Evolutionary conservation across 2,113 vertebrate genomes (phyloP), one percentile per base, ranked within the genome.

Genomic region (Bubo bubo): DNA sequence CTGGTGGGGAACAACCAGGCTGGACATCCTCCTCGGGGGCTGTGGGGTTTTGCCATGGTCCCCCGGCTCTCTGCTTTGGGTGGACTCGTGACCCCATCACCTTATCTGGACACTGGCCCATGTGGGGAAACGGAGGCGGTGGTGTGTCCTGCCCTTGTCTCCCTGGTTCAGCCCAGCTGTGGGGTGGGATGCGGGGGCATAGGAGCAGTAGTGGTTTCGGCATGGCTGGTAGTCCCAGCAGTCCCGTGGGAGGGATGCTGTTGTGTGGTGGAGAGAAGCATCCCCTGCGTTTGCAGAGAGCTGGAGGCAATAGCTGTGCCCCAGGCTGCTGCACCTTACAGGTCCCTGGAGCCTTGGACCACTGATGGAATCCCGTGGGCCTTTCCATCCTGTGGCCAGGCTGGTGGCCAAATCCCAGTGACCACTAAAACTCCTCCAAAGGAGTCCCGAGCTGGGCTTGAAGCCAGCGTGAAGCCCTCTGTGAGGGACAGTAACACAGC

Each of bases 1-100:
- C 24, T 50, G 2, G 8, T 6, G 35, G 28, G 81, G 32, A 73
- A 18, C 2, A 35, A 10, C 67, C 8, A 3, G 49, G 41, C 18
- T 59, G 76, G 45, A 2, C 1, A 5, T 66, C 6, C 21, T 41
- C 34, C 43, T 4, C 0, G 0, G 52, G 24, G 8, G 4, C 35
- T 85, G 37, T 0, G 6, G 30, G 10, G 8, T 43, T 66, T 81
- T 66, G 43, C 56, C 1, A 2, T 47, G 27, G 37, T 75, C 12
- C 21, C 9, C 23, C 22, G 41, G 8, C 24, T 82, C 22, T 41
- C 0, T 0, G 1, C 45, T 75, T 47, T 32, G 32, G 21, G 35
- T 6, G 20, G 17, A 37, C 37, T 16, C 2, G 0, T 80, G 49
- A 45, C 37, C 21, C 53, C 7, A 0, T 45, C 23, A 19, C 8